These are phyloP conservation scores for Ephialtes manifestator DNA, from an alignment of 2,888 invertebrate genomes.

Conservation along the genomic window DNA sequence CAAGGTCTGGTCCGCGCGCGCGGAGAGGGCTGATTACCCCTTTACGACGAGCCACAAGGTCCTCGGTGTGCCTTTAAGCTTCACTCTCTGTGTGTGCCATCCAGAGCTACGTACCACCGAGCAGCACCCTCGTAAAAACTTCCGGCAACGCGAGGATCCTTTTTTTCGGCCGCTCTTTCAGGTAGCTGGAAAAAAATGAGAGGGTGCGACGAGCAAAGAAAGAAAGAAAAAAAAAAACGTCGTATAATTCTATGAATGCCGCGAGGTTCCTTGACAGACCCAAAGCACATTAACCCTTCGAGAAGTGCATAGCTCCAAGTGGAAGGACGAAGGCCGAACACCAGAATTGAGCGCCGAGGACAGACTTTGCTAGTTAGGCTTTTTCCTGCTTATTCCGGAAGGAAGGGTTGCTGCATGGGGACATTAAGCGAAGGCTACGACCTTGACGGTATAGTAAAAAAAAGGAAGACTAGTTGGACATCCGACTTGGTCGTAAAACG, in stretches of 20 bases:
- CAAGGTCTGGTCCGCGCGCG: constrained; percentile 79
- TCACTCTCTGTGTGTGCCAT: constrained; percentile 21
- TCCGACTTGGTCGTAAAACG: constrained; percentile 70
- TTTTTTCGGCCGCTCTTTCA: constrained; percentile 57
- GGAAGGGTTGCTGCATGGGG: constrained; percentile 75
- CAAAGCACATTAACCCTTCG: constrained; percentile 78
- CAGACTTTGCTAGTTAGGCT: constrained; percentile 9
- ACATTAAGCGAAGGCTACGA: constrained; percentile 63
- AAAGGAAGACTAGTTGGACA: neutral
- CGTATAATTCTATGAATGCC: constrained; percentile 75
- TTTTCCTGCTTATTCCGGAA: constrained; percentile 74
- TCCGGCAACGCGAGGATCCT: constrained; percentile 70
- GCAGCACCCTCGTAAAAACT: constrained; percentile 79
- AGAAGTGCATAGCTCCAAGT: constrained; percentile 41
- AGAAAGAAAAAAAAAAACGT: constrained; percentile 47
- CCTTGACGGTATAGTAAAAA: constrained; percentile 71
- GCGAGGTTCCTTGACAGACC: constrained; percentile 7
- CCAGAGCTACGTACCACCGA: constrained; percentile 3
- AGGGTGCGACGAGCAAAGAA: constrained; percentile 47
- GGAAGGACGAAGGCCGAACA: constrained; percentile 12
- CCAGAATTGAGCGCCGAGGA: constrained; percentile 19
- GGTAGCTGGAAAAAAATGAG: constrained; percentile 57
- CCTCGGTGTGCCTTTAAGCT: constrained; percentile 67
- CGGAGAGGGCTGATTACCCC: constrained; percentile 85
- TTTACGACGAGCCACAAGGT: constrained; percentile 83